Conservation (phyloP, 1,140 invertebrate species). For the Dufourea novaeangliae region DNA sequence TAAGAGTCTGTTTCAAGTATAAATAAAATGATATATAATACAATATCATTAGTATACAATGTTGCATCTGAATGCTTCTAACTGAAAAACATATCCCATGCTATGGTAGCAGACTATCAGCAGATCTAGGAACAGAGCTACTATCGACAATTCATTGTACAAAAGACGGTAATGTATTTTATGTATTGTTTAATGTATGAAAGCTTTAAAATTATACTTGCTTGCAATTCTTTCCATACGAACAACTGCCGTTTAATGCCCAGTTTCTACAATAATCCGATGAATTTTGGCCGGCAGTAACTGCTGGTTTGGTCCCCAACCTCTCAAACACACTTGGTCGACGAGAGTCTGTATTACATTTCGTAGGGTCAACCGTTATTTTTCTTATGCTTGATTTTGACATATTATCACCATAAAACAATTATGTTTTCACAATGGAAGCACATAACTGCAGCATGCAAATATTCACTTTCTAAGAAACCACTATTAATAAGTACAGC, state of each 20-base stretch:
- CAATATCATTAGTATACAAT: too few species aligned
- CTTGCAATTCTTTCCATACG: conserved; percentile 89
- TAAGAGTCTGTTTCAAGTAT: too few species aligned
- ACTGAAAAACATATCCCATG: too few species aligned
- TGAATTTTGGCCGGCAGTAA: conserved; percentile 76
- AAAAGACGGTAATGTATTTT: not conserved
- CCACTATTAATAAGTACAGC: conserved; percentile 28
- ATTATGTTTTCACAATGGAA: conserved; percentile 79
- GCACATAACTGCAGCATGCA: conserved; percentile 79
- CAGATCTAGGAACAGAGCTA: too few species aligned
- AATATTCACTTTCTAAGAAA: conserved; percentile 60
- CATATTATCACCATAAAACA: conserved; percentile 84
- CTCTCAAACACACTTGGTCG: conserved; percentile 91
- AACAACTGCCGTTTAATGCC: conserved; percentile 88
- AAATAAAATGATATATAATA: too few species aligned
- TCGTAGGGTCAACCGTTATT: conserved; percentile 88
- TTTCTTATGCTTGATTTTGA: conserved; percentile 90
- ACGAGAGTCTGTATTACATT: conserved; percentile 85
- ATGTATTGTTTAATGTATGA: not conserved
- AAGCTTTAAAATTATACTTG: conserved; percentile 67
- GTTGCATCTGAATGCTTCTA: too few species aligned
- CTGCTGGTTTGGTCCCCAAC: conserved; percentile 87
- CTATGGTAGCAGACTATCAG: too few species aligned
- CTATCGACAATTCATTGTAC: too few species aligned
- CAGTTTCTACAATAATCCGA: conserved; percentile 88